phyloP scores from a whole-genome alignment of 2,113 vertebrate species.

The Tachuris rubrigastra region DNA sequence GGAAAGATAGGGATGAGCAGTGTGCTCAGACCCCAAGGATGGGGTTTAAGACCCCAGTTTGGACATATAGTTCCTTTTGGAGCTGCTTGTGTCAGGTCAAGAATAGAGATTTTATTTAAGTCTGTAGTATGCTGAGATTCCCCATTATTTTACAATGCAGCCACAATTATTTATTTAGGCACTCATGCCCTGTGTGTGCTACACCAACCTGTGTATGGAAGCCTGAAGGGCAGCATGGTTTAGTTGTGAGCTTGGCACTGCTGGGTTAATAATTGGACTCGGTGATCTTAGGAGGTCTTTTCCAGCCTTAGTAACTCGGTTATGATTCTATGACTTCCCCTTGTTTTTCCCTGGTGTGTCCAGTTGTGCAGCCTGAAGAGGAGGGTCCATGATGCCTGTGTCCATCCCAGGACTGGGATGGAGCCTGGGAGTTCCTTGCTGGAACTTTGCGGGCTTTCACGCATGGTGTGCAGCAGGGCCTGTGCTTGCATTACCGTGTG shows the following conservation, averaged over 20 bases:
- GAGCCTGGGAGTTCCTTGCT: neutral
- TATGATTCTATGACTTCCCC: neutral
- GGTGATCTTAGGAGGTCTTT: neutral
- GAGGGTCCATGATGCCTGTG: neutral
- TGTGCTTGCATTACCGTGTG: rapidly evolving
- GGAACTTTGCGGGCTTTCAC: neutral
- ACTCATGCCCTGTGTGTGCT: rapidly evolving
- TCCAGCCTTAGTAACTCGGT: neutral
- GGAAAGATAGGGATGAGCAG: neutral
- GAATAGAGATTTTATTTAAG: neutral
- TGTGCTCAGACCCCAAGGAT: rapidly evolving
- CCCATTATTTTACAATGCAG: rapidly evolving
- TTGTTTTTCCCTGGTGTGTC: neutral
- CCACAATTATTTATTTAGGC: neutral
- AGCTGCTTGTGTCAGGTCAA: neutral
- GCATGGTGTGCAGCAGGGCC: rapidly evolving
- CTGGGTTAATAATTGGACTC: neutral
- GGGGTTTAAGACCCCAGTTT: rapidly evolving
- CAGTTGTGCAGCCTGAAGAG: neutral
- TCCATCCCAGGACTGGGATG: neutral
- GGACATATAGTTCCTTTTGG: rapidly evolving
- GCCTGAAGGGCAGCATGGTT: neutral
- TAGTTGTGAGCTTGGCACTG: neutral
- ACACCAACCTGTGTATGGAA: rapidly evolving
- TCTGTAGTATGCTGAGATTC: neutral